A percentile compares a stretch with the other conserved stretches of the same genome.
phyloP scores from a whole-genome alignment of 1,140 invertebrate genomes.

The Hylyphantes graminicola region DNA sequence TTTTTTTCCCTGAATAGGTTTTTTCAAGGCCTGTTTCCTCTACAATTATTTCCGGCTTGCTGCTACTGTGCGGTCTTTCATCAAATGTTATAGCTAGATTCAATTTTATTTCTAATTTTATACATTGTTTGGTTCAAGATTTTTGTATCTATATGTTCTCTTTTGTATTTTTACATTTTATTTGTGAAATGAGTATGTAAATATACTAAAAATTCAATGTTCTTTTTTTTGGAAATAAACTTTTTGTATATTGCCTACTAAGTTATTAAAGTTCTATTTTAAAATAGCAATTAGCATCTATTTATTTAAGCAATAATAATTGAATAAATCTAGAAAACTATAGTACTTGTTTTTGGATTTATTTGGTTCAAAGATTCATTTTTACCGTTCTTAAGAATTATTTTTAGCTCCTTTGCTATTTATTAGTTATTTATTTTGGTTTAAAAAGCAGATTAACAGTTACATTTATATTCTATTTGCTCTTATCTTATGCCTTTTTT shows the following conservation, averaged over 20 bases:
- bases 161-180: constrained; percentile 47
- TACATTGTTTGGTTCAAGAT: constrained; percentile 15
- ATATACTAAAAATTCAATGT: neutral
- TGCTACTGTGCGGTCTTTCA: constrained; percentile 12
- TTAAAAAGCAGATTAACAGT: too few species aligned
- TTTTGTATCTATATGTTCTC: constrained; percentile 35
- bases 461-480: too few species aligned
- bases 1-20: neutral
- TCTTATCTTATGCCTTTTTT: too few species aligned
- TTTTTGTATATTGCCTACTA: neutral
- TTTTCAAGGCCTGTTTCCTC: constrained; percentile 7
- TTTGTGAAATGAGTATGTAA: constrained; percentile 46
- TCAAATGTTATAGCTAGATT: neutral
- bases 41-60: constrained; percentile 32
- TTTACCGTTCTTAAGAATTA: too few species aligned
- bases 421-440: too few species aligned
- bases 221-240: neutral
- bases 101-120: neutral
- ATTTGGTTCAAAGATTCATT: too few species aligned
- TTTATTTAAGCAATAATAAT: too few species aligned
- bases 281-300: too few species aligned
- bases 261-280: constrained; percentile 50
- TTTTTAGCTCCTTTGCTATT: too few species aligned
- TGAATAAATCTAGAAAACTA: too few species aligned
- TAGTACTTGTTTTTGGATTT: too few species aligned